Evolutionary conservation across 2,113 vertebrate genomes (phyloP).

Genomic region (Sigmodon hispidus): DNA sequence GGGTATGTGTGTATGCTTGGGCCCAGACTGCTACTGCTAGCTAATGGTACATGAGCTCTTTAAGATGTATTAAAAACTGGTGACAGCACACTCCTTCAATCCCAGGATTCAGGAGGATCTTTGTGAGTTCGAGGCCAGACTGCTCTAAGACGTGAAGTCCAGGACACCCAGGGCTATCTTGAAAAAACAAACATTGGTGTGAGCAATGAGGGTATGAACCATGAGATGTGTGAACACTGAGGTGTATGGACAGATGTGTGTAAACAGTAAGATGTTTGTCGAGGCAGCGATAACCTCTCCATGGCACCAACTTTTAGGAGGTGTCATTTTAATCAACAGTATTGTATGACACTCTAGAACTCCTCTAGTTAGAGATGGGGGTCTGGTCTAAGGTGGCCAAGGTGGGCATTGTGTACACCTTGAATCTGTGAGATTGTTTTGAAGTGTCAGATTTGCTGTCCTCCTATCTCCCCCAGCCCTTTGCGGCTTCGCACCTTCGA

Average conservation of each 20-base stretch:
- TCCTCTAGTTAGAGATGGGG: background rate
- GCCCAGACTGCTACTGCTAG: background rate
- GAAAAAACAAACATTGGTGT: background rate
- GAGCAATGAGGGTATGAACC: background rate
- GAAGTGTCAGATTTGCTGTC: background rate
- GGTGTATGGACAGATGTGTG: background rate
- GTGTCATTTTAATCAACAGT: background rate
- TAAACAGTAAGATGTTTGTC: background rate
- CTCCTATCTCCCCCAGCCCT: background rate
- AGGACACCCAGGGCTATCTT: background rate
- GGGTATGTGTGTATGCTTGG: background rate
- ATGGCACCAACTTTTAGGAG: no score
- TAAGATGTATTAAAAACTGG: background rate
- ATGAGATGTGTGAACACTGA: background rate
- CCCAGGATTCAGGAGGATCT: background rate
- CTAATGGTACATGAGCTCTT: background rate
- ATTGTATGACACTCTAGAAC: background rate
- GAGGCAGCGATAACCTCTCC: background rate
- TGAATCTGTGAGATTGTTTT: no score
- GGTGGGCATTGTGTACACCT: background rate
- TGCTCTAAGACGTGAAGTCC: background rate
- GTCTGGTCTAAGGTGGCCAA: background rate
- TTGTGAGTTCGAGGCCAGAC: background rate
- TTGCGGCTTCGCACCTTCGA: conserved; percentile 78
- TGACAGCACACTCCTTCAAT: background rate